Base-by-base conservation (phyloP, 2,797 vertebrate species). In the Acestrorhynchus altus region DNA sequence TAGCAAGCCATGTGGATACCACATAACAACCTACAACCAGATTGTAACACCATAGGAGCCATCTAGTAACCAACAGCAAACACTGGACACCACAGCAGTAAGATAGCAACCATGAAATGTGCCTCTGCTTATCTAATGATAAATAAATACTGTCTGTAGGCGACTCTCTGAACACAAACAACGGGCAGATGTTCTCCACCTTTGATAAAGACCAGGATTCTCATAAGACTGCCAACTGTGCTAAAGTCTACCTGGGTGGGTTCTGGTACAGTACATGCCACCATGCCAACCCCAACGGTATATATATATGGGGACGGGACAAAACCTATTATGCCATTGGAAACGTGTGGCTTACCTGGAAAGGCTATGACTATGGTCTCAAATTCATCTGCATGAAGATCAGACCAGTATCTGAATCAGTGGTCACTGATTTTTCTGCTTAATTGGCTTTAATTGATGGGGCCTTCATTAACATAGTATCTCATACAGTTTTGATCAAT, bases 201-300 rank as follows among this genome's bases (percentile, higher is more conserved):
- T 90, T 77, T 0, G 85, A 90, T 83, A 89, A 85, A 64, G 85
- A 90, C 64, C 87, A 86, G 82, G 87, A 89, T 28, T 0, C 0
- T 4, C 74, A 40, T 73, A 28, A 0, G 0, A 18, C 52, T 3
- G 24, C 42, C 0, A 86, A 86, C 78, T 89, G 88, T 6, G 83
- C 85, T 40, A 82, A 72, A 54, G 0, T 20, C 5, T 60, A 35
- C 63, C 76, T 82, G 0, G 77, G 67, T 1, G 81, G n/a, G 3
- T 84, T 84, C 39, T 84, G 83, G 83, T 84, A 82, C 40, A 5
- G 16, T 1, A 0, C 0, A 0, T 84, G 83, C n/a, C 74, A 64
- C n/a, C 1, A 35, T 8, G 28, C 83, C 4, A 84, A 84, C 69
- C 83, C 77, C 49, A 84, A 79, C 2, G 83, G 80, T 6, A 24